Evolutionary conservation across 2,113 vertebrate species (phyloP).

Genomic region (Gasterosteus nipponicus): DNA sequence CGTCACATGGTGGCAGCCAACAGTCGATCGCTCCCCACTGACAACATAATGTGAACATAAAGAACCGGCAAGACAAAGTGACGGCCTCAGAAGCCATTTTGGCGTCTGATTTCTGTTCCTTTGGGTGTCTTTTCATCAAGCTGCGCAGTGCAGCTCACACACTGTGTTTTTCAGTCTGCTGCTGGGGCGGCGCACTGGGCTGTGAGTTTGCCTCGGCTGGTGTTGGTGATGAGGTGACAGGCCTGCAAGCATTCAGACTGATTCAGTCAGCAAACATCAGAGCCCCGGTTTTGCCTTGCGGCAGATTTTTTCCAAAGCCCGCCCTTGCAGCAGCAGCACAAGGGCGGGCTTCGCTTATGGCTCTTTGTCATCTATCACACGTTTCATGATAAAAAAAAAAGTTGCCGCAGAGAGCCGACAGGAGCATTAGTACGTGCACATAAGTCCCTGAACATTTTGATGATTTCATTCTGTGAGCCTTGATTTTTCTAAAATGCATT

Average conservation of each 20-base stretch:
- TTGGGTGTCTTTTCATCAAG: constrained; percentile 11
- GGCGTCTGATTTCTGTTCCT: constrained; percentile 49
- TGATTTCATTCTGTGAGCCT: constrained; percentile 3
- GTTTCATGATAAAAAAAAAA: constrained; percentile 46
- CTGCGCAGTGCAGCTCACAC: not conserved
- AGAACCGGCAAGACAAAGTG: constrained; percentile 28
- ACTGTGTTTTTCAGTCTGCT: not conserved
- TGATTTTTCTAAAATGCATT: not conserved
- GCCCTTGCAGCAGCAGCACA: constrained; percentile 28
- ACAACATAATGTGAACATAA: not conserved
- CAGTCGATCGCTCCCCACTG: constrained; percentile 17
- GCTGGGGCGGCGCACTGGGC: constrained; percentile 10
- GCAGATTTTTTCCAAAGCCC: constrained; percentile 39
- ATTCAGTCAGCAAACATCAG: constrained; percentile 61
- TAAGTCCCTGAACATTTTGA: constrained; percentile 1
- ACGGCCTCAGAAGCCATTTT: constrained; percentile 50
- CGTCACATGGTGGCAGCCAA: constrained; percentile 69
- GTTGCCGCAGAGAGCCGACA: constrained; percentile 8
- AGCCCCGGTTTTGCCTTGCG: constrained; percentile 19
- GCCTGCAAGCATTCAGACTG: constrained; percentile 53
- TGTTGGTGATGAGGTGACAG: constrained; percentile 65
- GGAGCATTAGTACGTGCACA: no score
- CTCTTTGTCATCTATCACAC: constrained; percentile 64
- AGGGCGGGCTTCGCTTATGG: constrained; percentile 48
- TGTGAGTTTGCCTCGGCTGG: constrained; percentile 34